Conservation (phyloP, 2,113 vertebrate species). For the Halichoerus grypus region DNA sequence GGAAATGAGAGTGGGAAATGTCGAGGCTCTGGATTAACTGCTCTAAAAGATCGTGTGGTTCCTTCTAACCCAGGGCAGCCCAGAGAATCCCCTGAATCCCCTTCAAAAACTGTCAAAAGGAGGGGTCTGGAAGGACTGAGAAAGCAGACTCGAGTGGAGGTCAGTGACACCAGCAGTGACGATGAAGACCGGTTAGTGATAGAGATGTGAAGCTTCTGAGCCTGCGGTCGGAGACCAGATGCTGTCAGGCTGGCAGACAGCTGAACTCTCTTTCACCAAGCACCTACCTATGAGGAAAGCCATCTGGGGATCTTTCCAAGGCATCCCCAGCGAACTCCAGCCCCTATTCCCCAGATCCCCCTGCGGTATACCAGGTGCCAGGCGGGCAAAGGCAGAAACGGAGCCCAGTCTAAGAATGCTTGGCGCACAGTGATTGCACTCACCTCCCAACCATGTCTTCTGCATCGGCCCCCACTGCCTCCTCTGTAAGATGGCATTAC, state of each 20-base stretch:
- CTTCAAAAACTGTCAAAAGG: slow-evolving; percentile 80
- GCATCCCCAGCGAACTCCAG: not conserved
- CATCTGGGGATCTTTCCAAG: slow-evolving; percentile 52
- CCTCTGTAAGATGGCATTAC: not conserved
- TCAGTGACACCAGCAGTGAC: slow-evolving; percentile 89
- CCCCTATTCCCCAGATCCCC: not conserved
- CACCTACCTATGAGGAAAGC: slow-evolving; percentile 71
- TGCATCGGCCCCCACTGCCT: not conserved
- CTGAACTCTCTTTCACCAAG: not conserved
- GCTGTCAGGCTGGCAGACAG: fast-evolving
- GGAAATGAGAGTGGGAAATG: not conserved
- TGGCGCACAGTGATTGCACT: not conserved
- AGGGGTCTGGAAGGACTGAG: slow-evolving; percentile 87
- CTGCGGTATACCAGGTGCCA: not conserved
- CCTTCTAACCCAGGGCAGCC: not conserved
- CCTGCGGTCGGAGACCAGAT: fast-evolving
- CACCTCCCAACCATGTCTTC: not conserved
- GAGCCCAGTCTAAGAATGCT: not conserved
- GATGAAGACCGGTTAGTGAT: slow-evolving; percentile 90
- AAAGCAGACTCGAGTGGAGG: slow-evolving; percentile 87
- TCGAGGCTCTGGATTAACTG: fast-evolving
- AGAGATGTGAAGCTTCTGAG: slow-evolving; percentile 83
- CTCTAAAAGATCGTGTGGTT: not conserved
- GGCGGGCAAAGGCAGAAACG: not conserved
- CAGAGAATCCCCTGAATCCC: slow-evolving; percentile 26